Conservation (phyloP, 2,797 vertebrate species). For the Monodelphis domestica region DNA sequence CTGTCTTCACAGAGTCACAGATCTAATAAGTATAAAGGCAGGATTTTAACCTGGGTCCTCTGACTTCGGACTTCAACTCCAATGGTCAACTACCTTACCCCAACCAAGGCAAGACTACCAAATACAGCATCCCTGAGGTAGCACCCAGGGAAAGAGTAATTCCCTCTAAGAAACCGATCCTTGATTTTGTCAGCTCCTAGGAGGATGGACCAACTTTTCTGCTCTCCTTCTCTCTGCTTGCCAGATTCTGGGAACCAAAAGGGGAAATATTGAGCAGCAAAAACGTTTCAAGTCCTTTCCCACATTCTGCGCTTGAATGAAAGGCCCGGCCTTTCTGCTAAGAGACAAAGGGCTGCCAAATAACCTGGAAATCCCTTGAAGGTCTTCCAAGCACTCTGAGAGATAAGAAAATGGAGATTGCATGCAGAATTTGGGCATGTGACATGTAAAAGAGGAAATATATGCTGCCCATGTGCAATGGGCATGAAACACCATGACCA, state of each 20-base stretch:
- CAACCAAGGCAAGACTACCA: neutral
- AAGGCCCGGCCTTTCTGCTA: slow-evolving; percentile 52
- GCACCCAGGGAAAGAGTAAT: neutral
- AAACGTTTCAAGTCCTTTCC: slow-evolving; percentile 36
- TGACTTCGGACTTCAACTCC: neutral
- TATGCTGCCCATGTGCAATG: neutral
- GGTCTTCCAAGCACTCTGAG: slow-evolving; percentile 19
- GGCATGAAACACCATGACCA: neutral
- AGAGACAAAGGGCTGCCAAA: slow-evolving; percentile 26
- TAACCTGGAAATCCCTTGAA: slow-evolving; percentile 39
- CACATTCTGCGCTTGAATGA: slow-evolving; percentile 63
- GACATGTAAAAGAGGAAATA: neutral
- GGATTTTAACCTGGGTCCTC: neutral
- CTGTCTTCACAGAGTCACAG: neutral
- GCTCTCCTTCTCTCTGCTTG: slow-evolving; percentile 30
- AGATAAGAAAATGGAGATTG: slow-evolving; percentile 41
- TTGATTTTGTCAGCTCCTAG: slow-evolving; percentile 13
- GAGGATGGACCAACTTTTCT: slow-evolving; percentile 21
- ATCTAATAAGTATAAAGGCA: neutral
- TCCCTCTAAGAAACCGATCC: neutral
- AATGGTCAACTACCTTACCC: neutral
- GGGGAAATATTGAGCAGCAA: slow-evolving; percentile 54
- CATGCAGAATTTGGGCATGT: neutral
- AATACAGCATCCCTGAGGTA: neutral
- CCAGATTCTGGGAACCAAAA: slow-evolving; percentile 61